These are phyloP conservation scores for Petrocephalus schoutedeni DNA, from an alignment of 2,797 vertebrate species.

Conservation along the genomic window DNA sequence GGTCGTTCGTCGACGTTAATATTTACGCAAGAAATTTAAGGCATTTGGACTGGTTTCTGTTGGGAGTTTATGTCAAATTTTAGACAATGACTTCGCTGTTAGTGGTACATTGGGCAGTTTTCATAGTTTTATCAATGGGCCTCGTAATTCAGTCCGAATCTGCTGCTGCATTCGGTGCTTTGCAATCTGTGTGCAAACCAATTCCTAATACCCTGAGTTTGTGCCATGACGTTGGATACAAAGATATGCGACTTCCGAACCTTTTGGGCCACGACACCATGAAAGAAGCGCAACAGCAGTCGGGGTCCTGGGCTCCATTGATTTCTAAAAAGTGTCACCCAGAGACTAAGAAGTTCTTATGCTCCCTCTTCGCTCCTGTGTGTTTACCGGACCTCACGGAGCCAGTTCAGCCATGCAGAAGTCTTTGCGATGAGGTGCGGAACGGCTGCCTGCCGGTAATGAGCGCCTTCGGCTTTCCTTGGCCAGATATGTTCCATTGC, in stretches of 20 bases:
- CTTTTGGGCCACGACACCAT: conserved; percentile 68
- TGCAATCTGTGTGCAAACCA: conserved; percentile 64
- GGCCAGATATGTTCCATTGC: conserved; percentile 76
- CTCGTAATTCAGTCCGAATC: conserved; percentile 35
- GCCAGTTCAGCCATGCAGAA: conserved; percentile 62
- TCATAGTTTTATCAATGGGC: conserved; percentile 17
- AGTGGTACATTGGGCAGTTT: background rate
- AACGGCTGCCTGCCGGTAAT: conserved; percentile 71
- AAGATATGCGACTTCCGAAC: conserved; percentile 72
- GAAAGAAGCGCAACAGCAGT: conserved; percentile 68
- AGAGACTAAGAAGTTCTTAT: conserved; percentile 73
- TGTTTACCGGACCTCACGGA: conserved; percentile 62
- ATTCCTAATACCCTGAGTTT: conserved; percentile 65
- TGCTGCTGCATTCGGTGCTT: conserved; percentile 40
- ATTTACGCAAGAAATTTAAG: background rate
- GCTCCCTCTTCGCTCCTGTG: conserved; percentile 72
- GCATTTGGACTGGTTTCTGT: background rate
- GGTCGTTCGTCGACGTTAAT: background rate
- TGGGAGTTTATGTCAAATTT: background rate
- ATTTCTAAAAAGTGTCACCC: conserved; percentile 68
- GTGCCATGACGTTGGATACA: conserved; percentile 70
- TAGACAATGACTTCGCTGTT: conserved; percentile 15
- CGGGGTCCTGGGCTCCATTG: conserved; percentile 69
- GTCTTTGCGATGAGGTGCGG: conserved; percentile 64
- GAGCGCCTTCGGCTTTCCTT: conserved; percentile 74